Conservation (phyloP, 2,888 invertebrate genomes). For the Strigamia transsilvanica region DNA sequence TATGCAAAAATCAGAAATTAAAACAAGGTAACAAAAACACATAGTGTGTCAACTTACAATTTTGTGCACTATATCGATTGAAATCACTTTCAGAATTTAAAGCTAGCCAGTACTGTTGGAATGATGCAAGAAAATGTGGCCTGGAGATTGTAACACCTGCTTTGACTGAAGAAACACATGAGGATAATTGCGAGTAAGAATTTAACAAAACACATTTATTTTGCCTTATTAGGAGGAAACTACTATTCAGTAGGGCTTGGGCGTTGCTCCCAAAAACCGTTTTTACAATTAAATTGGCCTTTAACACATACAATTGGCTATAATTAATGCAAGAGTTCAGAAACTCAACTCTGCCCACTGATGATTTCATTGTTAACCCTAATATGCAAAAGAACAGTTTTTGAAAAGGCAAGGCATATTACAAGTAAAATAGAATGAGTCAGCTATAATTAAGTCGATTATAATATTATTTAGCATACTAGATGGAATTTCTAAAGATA, state of each 20-base stretch:
- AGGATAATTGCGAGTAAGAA: slow-evolving; percentile 42
- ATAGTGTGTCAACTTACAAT: background rate
- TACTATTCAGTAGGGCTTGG: background rate
- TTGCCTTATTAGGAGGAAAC: background rate
- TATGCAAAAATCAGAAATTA: slow-evolving; percentile 13
- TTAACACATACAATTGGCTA: background rate
- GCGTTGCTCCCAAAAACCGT: slow-evolving; percentile 13
- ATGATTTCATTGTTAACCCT: slow-evolving; percentile 33
- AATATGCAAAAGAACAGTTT: slow-evolving; percentile 22
- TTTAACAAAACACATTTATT: background rate
- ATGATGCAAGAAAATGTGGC: slow-evolving; percentile 29
- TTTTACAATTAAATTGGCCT: slow-evolving; percentile 14
- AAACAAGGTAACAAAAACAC: background rate
- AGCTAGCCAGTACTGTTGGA: slow-evolving; percentile 15
- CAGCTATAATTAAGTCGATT: background rate
- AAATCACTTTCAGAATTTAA: slow-evolving; percentile 5
- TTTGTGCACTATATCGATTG: background rate
- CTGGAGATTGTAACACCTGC: slow-evolving; percentile 23
- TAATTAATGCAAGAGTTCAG: background rate
- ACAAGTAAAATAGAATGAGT: slow-evolving; percentile 20
- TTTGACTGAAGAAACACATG: background rate
- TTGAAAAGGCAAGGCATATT: background rate
- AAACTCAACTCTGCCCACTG: slow-evolving; percentile 31
- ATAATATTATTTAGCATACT: background rate
- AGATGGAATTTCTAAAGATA: background rate